Conservation (phyloP, 2,888 invertebrate genomes). For the Geotrupes spiniger region DNA sequence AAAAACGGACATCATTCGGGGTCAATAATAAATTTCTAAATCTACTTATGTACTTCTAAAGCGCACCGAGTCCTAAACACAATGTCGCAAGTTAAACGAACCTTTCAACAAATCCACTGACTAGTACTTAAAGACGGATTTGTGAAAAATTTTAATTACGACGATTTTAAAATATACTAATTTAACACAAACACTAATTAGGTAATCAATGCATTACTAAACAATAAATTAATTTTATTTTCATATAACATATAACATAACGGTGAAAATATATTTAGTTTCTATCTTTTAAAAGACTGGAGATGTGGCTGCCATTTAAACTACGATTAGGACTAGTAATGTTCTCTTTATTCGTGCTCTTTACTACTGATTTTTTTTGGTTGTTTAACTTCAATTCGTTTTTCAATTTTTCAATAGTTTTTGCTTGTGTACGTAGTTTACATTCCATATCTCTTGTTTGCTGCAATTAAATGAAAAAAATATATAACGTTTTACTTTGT, state of each 20-base stretch:
- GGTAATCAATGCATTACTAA: too few relatives aligned
- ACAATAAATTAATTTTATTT: too few relatives aligned
- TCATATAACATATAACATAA: constrained; percentile 4
- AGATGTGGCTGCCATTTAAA: constrained; percentile 36
- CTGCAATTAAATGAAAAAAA: constrained; percentile 38
- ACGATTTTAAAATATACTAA: too few relatives aligned
- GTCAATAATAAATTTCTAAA: too few relatives aligned
- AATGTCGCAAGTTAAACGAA: too few relatives aligned
- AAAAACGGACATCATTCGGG: background rate
- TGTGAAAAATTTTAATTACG: too few relatives aligned
- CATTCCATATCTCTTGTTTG: constrained; percentile 38
- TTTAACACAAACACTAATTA: too few relatives aligned
- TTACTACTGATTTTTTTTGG: constrained; percentile 39
- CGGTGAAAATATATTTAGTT: constrained; percentile 38
- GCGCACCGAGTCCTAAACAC: too few relatives aligned
- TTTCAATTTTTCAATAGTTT: constrained; percentile 49
- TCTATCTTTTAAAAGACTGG: constrained; percentile 51
- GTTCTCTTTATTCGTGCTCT: constrained; percentile 53
- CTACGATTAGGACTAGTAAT: constrained; percentile 41
- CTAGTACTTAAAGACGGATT: too few relatives aligned
- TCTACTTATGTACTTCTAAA: too few relatives aligned
- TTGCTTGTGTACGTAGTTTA: constrained; percentile 40
- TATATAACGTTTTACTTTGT: too few relatives aligned
- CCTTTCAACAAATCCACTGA: too few relatives aligned
- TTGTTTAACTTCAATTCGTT: constrained; percentile 39